These are phyloP conservation scores for Pasiphila rectangulata DNA, from an alignment of 2,888 invertebrate genomes.

Conservation along the genomic window DNA sequence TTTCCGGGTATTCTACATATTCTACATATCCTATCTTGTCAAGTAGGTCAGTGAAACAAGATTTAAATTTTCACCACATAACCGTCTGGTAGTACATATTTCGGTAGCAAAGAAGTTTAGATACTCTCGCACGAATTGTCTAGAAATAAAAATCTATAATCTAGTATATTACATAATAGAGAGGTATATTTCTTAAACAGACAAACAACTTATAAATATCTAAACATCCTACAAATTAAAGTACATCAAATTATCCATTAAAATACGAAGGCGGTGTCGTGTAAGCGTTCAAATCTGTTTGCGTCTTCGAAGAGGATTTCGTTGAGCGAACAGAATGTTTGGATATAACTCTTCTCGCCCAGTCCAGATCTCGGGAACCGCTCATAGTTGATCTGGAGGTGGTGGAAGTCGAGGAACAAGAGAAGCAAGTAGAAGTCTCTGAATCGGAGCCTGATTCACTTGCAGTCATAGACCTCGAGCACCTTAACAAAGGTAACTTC, in stretches of 20 bases:
- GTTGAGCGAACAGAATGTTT: neutral
- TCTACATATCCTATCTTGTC: too few relatives aligned
- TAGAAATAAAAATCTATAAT: too few relatives aligned
- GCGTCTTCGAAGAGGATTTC: neutral
- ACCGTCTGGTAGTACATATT: too few relatives aligned
- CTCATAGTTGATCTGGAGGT: neutral
- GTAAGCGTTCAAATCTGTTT: neutral
- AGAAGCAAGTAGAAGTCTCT: neutral
- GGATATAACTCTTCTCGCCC: neutral
- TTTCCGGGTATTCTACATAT: too few relatives aligned
- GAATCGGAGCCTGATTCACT: too few relatives aligned
- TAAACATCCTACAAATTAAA: constrained; percentile 1
- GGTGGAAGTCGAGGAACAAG: neutral
- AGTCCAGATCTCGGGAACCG: neutral
- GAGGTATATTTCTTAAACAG: constrained; percentile 3
- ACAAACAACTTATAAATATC: constrained; percentile 3
- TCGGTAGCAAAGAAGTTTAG: too few relatives aligned
- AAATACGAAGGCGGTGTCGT: neutral
- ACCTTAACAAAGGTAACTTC: too few relatives aligned
- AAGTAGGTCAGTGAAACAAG: too few relatives aligned
- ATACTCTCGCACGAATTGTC: too few relatives aligned
- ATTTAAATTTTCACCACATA: too few relatives aligned
- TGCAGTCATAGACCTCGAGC: too few relatives aligned
- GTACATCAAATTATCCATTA: neutral
- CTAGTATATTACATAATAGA: too few relatives aligned